phyloP scores from a whole-genome alignment of 2,797 vertebrate genomes.

The Chiroxiphia lanceolata region DNA sequence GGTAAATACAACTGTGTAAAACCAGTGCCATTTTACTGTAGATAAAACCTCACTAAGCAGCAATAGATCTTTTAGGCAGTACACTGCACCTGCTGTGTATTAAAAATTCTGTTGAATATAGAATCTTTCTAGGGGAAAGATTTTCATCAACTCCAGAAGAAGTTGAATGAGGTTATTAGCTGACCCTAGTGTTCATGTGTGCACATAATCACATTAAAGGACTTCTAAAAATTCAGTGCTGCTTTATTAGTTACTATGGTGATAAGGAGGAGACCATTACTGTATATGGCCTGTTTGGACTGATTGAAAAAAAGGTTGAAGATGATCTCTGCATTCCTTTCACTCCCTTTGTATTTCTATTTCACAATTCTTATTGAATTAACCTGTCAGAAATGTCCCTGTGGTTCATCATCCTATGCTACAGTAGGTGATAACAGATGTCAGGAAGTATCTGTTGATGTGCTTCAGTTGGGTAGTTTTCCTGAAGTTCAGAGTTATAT shows the following conservation, averaged over 20 bases:
- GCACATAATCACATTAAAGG: rapidly evolving
- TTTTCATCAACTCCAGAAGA: not conserved
- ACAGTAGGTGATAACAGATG: not conserved
- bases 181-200: not conserved
- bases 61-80: not conserved
- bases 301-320: not conserved
- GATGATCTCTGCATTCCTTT: not conserved
- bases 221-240: not conserved
- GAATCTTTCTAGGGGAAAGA: not conserved
- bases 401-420: not conserved
- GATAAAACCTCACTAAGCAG: not conserved
- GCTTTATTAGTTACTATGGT: not conserved
- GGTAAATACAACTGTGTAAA: not conserved
- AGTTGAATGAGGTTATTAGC: not conserved
- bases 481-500: not conserved
- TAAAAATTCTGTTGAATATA: not conserved
- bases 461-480: not conserved
- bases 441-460: not conserved
- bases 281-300: not conserved
- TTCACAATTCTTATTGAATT: not conserved
- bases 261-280: not conserved
- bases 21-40: not conserved
- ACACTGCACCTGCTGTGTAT: not conserved
- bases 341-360: not conserved
- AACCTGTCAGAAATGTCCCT: not conserved